Evolutionary conservation across 2,888 invertebrate genomes (phyloP), one percentile per base, ranked within the genome.

Genomic region (Abscondita cerata): DNA sequence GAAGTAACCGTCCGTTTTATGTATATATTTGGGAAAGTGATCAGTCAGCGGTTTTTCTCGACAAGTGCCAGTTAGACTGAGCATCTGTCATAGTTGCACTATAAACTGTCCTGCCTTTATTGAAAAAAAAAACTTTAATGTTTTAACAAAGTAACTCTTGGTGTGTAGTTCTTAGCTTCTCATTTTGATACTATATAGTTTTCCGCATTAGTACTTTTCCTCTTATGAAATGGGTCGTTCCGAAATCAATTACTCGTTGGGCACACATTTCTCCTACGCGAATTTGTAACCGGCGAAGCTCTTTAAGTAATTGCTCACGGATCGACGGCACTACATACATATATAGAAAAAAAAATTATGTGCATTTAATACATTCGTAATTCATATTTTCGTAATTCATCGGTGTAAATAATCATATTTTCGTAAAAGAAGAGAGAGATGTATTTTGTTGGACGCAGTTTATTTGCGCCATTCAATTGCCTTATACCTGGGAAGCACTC

Each of bases 101-200:
- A 76, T 68, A 73, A 75, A 79, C 77, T 76, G 74, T 78, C 78
- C 79, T 79, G 79, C 78, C 78, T 79, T 77, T 76, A 61, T 34
- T 25, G 25, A 25, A 25, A 6, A 25, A n/a, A 25, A 25, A 44
- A 64, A 64, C 64, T 64, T 61, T 57, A 58, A 64, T 64, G 64
- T 61, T 61, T 64, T 59, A 63, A 64, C 59, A 58, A 54, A 59
- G 53, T 59, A 75, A 74, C 73, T 77, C 74, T 77, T 74, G 73
- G 78, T 79, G 79, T 80, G 77, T 78, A 78, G 78, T 73, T 75
- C 64, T 71, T 77, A 78, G 77, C 76, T 75, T 76, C 77, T 78
- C 78, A 78, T 78, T 80, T 80, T 80, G 79, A 78, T 80, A 79
- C 76, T 77, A 73, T 76, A 78, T 77, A 75, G 74, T 74, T 60